phyloP scores from a whole-genome alignment of 2,113 vertebrate genomes.

The Hippocampus comes region DNA sequence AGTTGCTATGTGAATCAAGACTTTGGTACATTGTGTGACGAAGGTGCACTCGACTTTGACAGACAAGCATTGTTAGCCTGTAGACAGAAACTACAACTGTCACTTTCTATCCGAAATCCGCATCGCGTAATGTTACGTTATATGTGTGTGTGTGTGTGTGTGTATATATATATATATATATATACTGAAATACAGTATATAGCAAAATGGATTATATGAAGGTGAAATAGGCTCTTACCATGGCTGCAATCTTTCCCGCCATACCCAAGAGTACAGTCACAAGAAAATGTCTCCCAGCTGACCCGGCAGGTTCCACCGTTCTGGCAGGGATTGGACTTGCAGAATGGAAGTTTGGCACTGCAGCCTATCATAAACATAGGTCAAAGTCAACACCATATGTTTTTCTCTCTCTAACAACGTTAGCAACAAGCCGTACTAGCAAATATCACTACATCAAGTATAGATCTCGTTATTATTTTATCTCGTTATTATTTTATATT shows the following conservation, averaged over 20 bases:
- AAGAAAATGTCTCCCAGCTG: conserved; percentile 92
- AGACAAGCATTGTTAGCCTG: background rate
- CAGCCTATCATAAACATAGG: conserved; percentile 74
- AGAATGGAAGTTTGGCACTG: conserved; percentile 88
- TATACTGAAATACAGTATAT: background rate
- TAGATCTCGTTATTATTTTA: too few species aligned
- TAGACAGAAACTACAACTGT: background rate
- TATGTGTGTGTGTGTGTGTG: too few species aligned
- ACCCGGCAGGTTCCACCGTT: conserved; percentile 87
- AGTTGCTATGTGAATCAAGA: background rate
- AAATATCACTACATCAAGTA: too few species aligned
- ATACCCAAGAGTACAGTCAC: conserved; percentile 90
- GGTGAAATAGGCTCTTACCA: conserved; percentile 69
- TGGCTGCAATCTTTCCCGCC: conserved; percentile 94
- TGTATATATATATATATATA: too few species aligned
- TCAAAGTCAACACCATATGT: background rate
- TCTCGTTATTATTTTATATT: too few species aligned
- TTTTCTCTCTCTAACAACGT: too few species aligned
- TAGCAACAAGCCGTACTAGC: too few species aligned
- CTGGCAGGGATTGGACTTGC: conserved; percentile 90
- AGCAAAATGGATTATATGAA: background rate
- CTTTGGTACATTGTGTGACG: too few species aligned
- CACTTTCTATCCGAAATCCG: too few species aligned
- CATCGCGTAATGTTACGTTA: too few species aligned
- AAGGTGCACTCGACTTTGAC: background rate